Evolutionary conservation across 2,797 vertebrate genomes (phyloP).

Genomic region (Tolypeutes matacus): DNA sequence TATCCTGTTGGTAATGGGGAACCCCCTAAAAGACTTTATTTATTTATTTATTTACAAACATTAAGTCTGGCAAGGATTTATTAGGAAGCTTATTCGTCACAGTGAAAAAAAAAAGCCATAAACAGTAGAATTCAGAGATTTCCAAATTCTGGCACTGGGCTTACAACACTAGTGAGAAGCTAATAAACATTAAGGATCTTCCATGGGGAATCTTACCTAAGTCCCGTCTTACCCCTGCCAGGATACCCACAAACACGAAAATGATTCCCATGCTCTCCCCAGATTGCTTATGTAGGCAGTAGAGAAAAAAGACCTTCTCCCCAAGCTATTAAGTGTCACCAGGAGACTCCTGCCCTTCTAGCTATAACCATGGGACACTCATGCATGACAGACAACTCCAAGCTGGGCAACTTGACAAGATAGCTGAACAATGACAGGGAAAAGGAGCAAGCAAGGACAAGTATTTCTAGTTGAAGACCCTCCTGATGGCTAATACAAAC

Average conservation of each 20-base stretch:
- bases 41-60: too few relatives aligned
- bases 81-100: conserved; percentile 81
- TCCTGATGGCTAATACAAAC: conserved; percentile 56
- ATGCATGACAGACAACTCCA: conserved; percentile 49
- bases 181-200: conserved; percentile 61
- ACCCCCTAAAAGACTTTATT: not conserved
- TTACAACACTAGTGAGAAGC: conserved; percentile 74
- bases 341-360: too few relatives aligned
- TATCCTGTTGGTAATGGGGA: not conserved
- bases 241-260: conserved; percentile 25
- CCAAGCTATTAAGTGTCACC: conserved; percentile 15
- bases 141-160: conserved; percentile 69
- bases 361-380: too few relatives aligned
- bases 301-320: conserved; percentile 14
- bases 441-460: conserved; percentile 72
- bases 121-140: conserved; percentile 72
- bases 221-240: conserved; percentile 7
- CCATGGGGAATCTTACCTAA: conserved; percentile 34
- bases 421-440: conserved; percentile 55
- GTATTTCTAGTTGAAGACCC: conserved; percentile 71
- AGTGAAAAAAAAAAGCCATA: conserved; percentile 77
- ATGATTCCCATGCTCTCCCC: conserved; percentile 41
- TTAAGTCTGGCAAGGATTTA: conserved; percentile 81
- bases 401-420: conserved; percentile 77
- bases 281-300: conserved; percentile 25